Base-by-base conservation (phyloP, 2,797 vertebrate genomes). In the Varecia variegata region DNA sequence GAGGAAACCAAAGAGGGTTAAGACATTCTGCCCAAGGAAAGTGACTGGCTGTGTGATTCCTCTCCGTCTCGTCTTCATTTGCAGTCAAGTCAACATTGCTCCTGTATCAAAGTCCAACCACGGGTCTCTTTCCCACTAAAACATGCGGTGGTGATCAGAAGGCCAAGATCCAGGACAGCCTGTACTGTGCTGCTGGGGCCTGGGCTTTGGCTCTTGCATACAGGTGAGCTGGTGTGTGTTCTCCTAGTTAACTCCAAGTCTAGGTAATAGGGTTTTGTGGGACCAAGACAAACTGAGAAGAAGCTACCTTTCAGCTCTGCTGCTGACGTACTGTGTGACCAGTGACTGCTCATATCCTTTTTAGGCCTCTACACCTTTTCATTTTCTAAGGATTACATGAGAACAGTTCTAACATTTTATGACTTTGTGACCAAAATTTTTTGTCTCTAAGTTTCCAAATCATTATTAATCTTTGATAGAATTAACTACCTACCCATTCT, bases 161-260 rank as follows among this genome's bases (percentile, higher is more conserved):
- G 71, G 99, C 99, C 58, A 99, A 99, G 98, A 98, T 99, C 15
- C 99, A 99, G 0, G 99, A 99, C 97, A 99, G 99, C 65, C 98
- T 99, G 40, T 99, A 99, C 98, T 99, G 99, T 74, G 99, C 99
- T 88, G 99, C 99, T 0, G 99, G 99, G 7, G 98, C 99, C 87
- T 99, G 99, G 99, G 99, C 99, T 0, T 95, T 99, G 97, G 99
- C 99, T 10, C 88, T 99, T 62, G 99, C 99, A 0, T 99, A 99
- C 98, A 99, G 99, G 99, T 99, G 94, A 98, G 68, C 56, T 32
- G 35, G 20, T 47, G 38, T 71, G 8, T 12, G 2, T 2, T 50
- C n/a, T 79, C 12, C 1, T 86, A 9, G 9, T 15, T 15, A n/a
- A 38, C 56, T 52, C n/a, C 10, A 18, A 30, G 25, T 21, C 32